Evolutionary conservation across 2,113 vertebrate species (phyloP).

Genomic region (Gopherus evgoodei): DNA sequence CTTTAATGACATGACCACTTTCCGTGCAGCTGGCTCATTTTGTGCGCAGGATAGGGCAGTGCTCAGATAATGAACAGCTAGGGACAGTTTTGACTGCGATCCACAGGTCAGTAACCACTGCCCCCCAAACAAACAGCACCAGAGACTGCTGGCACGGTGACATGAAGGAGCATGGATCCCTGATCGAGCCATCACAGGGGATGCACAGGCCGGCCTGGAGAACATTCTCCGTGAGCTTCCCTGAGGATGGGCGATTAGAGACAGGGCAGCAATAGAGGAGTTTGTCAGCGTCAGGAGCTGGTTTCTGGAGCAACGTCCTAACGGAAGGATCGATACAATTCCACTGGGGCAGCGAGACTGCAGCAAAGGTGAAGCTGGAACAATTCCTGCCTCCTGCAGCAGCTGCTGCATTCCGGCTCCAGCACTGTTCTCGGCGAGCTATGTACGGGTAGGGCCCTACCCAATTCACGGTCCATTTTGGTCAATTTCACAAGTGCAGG

Average conservation of each 20-base stretch:
- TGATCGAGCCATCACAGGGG: rapidly evolving
- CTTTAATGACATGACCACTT: background rate
- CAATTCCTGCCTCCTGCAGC: background rate
- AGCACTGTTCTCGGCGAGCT: no score
- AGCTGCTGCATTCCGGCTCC: background rate
- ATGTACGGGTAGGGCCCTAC: no score
- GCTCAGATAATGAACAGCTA: background rate
- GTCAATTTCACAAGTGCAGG: no score
- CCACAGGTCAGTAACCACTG: background rate
- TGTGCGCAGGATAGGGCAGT: background rate
- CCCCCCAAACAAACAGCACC: background rate
- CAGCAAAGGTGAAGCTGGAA: background rate
- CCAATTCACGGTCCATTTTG: no score
- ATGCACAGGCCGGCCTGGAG: background rate
- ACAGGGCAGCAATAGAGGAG: background rate
- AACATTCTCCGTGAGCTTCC: background rate
- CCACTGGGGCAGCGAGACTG: background rate
- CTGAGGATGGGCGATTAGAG: background rate
- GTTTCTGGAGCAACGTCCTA: background rate
- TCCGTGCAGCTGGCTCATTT: background rate
- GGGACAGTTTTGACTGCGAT: background rate
- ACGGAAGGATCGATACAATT: background rate
- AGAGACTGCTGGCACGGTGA: no score
- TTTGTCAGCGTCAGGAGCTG: background rate
- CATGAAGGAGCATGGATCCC: background rate